phyloP scores from a whole-genome alignment of 2,797 vertebrate genomes.

The Emydoidea blandingii region DNA sequence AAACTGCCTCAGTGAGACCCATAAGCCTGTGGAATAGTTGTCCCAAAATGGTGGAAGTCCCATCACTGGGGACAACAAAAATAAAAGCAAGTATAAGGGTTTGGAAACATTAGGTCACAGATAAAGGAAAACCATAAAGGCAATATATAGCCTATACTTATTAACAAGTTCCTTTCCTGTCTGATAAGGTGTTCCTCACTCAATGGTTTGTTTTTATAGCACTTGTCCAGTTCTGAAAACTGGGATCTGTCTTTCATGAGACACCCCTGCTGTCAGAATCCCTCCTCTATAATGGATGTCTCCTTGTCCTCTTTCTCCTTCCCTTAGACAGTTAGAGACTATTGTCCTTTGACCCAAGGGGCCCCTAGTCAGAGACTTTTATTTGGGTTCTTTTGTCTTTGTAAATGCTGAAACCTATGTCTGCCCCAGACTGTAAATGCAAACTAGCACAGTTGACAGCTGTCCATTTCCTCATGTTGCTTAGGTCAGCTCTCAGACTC shows the following conservation, averaged over 20 bases:
- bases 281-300: too few relatives aligned
- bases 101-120: too few relatives aligned
- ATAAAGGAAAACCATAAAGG: too few relatives aligned
- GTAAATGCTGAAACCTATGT: neutral
- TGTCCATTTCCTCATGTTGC: neutral
- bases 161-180: too few relatives aligned
- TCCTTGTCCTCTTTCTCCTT: neutral
- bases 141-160: too few relatives aligned
- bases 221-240: too few relatives aligned
- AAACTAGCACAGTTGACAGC: neutral
- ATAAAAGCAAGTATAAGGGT: too few relatives aligned
- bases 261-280: too few relatives aligned
- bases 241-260: too few relatives aligned
- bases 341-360: neutral
- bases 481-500: neutral
- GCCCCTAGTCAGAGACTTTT: neutral
- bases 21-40: neutral
- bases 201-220: too few relatives aligned
- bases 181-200: too few relatives aligned
- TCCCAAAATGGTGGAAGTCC: neutral
- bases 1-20: neutral
- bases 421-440: neutral
- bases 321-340: neutral
- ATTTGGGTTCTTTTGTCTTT: neutral
- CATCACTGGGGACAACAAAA: neutral